These are phyloP conservation scores for Penaeus japonicus DNA, from an alignment of 1,140 invertebrate species.

Conservation along the genomic window DNA sequence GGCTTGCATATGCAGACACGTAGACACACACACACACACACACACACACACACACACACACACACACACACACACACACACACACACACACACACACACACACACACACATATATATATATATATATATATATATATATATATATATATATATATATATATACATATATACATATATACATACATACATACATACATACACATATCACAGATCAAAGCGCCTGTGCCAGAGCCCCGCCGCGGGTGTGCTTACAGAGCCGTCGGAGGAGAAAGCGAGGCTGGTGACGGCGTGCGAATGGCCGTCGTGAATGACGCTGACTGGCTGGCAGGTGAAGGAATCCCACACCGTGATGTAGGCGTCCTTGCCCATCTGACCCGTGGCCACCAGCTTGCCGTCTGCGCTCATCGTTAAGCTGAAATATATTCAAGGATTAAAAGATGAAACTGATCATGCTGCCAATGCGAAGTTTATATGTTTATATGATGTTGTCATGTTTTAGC, in stretches of 20 bases:
- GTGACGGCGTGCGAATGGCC: slow-evolving; percentile 40
- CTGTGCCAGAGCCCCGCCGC: neutral
- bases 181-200: too few relatives aligned
- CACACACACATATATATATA: too few relatives aligned
- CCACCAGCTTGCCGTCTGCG: slow-evolving; percentile 29
- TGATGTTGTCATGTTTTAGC: too few relatives aligned
- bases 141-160: too few relatives aligned
- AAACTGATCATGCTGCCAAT: too few relatives aligned
- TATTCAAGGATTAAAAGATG: too few relatives aligned
- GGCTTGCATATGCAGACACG: too few relatives aligned
- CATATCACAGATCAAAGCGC: too few relatives aligned
- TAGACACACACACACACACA: neutral
- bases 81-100: too few relatives aligned
- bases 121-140: too few relatives aligned
- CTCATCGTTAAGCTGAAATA: slow-evolving; percentile 42
- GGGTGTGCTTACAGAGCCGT: slow-evolving; percentile 27
- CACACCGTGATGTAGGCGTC: slow-evolving; percentile 57
- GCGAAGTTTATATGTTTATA: too few relatives aligned
- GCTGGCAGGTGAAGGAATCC: slow-evolving; percentile 27
- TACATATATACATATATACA: too few relatives aligned
- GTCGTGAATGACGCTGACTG: slow-evolving; percentile 54
- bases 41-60: neutral
- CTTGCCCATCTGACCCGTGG: slow-evolving; percentile 54
- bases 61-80: neutral
- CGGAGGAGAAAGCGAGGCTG: slow-evolving; percentile 43